Conservation (phyloP, 2,797 vertebrate species). For the Pangasius krempfi region DNA sequence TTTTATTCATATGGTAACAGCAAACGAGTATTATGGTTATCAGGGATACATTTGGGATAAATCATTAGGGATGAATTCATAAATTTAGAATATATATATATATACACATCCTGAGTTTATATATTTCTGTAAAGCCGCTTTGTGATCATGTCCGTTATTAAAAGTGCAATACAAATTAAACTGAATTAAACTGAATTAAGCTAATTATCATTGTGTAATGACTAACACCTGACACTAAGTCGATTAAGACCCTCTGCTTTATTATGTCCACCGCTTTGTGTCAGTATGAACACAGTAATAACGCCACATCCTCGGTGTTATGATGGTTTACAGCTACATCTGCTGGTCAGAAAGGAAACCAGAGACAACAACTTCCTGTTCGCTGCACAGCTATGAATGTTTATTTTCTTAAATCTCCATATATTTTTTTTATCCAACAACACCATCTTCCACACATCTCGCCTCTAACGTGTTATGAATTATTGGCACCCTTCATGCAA, state of each 20-base stretch:
- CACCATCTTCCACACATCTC: background rate
- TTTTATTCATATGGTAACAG: no score
- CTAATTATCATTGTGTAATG: background rate
- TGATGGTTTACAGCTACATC: constrained; percentile 13
- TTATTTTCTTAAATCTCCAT: background rate
- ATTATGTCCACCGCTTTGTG: background rate
- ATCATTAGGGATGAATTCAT: no score
- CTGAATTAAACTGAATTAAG: background rate
- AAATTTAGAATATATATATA: no score
- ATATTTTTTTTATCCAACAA: background rate
- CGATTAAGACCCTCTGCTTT: background rate
- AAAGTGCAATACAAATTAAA: no score
- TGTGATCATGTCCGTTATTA: no score
- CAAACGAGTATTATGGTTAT: no score
- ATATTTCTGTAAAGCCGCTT: no score
- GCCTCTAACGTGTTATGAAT: background rate
- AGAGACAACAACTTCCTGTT: background rate
- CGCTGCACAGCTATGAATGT: background rate
- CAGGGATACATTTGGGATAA: no score
- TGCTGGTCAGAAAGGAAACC: constrained; percentile 28
- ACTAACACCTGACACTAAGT: background rate
- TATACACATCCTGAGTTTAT: no score
- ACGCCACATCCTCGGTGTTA: background rate
- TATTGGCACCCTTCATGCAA: background rate
- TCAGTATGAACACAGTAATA: background rate